Conservation (phyloP, 92 coral and sea anemone species). For the Palythoa grandis region DNA sequence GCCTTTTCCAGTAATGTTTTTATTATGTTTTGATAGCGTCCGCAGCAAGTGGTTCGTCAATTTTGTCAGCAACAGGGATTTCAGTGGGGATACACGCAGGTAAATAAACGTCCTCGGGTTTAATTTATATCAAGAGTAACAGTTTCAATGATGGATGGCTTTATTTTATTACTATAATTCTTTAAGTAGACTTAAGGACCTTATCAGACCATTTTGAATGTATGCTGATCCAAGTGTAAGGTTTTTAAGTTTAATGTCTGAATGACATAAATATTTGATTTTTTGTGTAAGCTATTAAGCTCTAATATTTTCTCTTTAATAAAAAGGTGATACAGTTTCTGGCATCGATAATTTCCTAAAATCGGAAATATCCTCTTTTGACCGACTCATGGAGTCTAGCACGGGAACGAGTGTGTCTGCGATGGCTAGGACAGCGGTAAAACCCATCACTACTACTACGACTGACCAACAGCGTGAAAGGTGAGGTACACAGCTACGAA, state of each 20-base stretch:
- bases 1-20: no score
- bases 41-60: slow-evolving; percentile 25
- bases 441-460: background rate
- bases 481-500: background rate
- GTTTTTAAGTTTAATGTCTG: background rate
- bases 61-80: slow-evolving; percentile 29
- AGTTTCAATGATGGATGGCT: background rate
- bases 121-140: background rate
- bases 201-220: background rate
- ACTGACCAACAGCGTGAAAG: background rate
- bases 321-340: slow-evolving; percentile 24
- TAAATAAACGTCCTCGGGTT: background rate
- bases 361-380: slow-evolving; percentile 20
- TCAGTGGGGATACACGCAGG: slow-evolving; percentile 18
- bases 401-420: slow-evolving; percentile 17
- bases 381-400: slow-evolving; percentile 17
- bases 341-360: slow-evolving; percentile 29
- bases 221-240: background rate
- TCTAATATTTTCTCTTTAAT: background rate
- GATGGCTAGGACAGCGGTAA: slow-evolving; percentile 27
- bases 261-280: background rate
- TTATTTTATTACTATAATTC: no score
- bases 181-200: no score
- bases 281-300: background rate
- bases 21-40: background rate